Evolutionary conservation across 1,140 invertebrate genomes (phyloP).

Genomic region (Leptopilina clavipes): DNA sequence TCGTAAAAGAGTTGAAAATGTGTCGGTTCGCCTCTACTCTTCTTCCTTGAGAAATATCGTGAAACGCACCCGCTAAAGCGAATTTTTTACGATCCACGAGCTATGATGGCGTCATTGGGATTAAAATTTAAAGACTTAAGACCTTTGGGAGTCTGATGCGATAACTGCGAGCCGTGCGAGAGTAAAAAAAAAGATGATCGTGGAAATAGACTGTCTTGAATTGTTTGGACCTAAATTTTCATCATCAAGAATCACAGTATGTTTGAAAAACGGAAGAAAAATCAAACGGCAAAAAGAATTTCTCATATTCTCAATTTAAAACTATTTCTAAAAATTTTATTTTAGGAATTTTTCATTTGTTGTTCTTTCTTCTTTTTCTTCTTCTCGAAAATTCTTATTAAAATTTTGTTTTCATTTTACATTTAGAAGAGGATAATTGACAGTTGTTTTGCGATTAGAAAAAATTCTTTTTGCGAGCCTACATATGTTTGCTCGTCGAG

Average conservation of each 20-base stretch:
- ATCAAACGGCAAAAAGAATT: background rate
- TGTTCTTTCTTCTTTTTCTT: no score
- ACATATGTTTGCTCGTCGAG: background rate
- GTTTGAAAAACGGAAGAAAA: background rate
- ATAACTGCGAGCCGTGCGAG: background rate
- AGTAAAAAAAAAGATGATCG: background rate
- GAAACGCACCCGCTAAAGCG: background rate
- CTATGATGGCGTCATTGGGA: slow-evolving; percentile 4
- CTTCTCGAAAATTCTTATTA: no score
- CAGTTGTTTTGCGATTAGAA: background rate
- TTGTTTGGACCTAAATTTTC: background rate
- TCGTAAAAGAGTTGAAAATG: slow-evolving; percentile 13
- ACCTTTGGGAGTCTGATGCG: background rate
- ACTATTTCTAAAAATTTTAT: no score
- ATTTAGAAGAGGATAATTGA: no score
- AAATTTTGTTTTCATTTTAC: no score
- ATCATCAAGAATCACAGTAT: slow-evolving; percentile 1
- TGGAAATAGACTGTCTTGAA: background rate
- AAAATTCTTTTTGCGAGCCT: no score
- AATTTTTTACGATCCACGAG: background rate
- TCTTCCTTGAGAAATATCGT: slow-evolving; percentile 10
- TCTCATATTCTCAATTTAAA: no score
- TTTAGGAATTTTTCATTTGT: no score
- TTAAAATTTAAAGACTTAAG: slow-evolving; percentile 16
- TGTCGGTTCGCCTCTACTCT: background rate